Conservation (phyloP, 1,140 invertebrate genomes). For the Oncopodura yosiiana region DNA sequence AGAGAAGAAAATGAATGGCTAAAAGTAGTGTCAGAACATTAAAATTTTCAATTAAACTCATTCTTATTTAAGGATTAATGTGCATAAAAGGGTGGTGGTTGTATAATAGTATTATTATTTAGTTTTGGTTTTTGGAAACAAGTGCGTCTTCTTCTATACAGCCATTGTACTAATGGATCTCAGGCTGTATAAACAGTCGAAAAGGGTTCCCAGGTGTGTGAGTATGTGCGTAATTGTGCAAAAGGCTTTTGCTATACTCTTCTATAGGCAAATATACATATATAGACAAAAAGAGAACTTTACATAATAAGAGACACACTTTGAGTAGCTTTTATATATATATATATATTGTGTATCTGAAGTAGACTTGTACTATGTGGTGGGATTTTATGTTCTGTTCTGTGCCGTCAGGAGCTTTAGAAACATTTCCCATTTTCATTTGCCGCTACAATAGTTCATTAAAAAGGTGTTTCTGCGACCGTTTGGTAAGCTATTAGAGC, state of each 20-base stretch:
- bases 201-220: constrained; percentile 29
- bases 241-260: constrained; percentile 7
- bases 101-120: no score
- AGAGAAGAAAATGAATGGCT: constrained; percentile 12
- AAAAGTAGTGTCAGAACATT: constrained; percentile 22
- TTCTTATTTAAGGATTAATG: constrained; percentile 24
- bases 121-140: no score
- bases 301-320: constrained; percentile 20
- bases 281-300: no score
- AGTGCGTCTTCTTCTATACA: no score
- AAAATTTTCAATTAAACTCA: constrained; percentile 28
- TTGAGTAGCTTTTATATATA: neutral
- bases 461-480: constrained; percentile 35
- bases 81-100: no score
- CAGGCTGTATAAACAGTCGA: no score
- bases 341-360: neutral
- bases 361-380: constrained; percentile 1
- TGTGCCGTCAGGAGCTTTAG: constrained; percentile 4
- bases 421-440: constrained; percentile 33
- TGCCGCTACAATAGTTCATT: constrained; percentile 34
- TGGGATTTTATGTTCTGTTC: constrained; percentile 7
- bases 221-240: constrained; percentile 24
- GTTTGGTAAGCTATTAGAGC: constrained; percentile 34
- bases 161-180: no score
- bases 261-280: no score